phyloP scores from a whole-genome alignment of 2,113 vertebrate species.

The Sylvicapra grimmia region DNA sequence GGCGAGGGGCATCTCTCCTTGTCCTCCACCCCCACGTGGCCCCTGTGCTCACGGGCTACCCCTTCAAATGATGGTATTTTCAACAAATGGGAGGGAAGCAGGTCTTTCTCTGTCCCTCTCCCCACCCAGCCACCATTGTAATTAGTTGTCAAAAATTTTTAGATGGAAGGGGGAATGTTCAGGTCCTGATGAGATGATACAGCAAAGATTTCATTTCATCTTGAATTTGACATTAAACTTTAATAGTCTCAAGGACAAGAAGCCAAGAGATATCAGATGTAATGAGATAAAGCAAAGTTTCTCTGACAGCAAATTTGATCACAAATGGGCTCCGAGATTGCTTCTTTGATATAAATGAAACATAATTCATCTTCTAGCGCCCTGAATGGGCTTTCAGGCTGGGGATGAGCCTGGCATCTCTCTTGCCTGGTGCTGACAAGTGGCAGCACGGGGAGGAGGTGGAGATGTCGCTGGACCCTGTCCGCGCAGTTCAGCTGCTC shows the following conservation, averaged over 20 bases:
- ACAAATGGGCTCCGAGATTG: conserved; percentile 86
- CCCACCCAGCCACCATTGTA: conserved; percentile 47
- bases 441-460: conserved; percentile 48
- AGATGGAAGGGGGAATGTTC: conserved; percentile 73
- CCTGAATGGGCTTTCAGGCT: conserved; percentile 77
- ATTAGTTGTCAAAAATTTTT: conserved; percentile 79
- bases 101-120: neutral
- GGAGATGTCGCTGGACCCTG: neutral
- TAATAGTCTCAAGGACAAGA: conserved; percentile 88
- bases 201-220: conserved; percentile 85
- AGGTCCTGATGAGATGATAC: conserved; percentile 82
- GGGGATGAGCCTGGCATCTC: conserved; percentile 76
- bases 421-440: conserved; percentile 73
- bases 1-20: neutral
- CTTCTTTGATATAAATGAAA: conserved; percentile 88
- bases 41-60: neutral
- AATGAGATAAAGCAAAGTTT: conserved; percentile 88
- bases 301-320: conserved; percentile 88
- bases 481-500: fast-evolving
- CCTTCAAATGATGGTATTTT: conserved; percentile 41
- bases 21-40: neutral
- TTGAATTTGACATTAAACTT: conserved; percentile 86
- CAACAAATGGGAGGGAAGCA: conserved; percentile 37
- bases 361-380: conserved; percentile 85
- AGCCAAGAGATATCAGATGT: conserved; percentile 86